Evolutionary conservation across 2,797 vertebrate species (phyloP).

Genomic region (Schizopygopsis pylzovi): DNA sequence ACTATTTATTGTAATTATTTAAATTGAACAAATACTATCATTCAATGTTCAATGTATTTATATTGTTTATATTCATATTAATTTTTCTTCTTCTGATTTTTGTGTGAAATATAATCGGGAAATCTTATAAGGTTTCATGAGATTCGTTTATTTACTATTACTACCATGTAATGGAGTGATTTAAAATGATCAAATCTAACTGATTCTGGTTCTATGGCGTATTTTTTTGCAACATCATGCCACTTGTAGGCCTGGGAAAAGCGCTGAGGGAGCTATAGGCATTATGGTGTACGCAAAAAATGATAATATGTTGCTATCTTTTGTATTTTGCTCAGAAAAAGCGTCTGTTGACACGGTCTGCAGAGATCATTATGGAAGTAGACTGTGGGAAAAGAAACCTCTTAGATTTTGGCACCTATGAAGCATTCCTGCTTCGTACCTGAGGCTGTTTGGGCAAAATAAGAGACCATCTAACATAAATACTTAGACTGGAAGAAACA

Average conservation of each 20-base stretch:
- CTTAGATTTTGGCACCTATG: background rate
- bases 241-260: background rate
- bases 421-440: constrained; percentile 26
- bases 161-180: background rate
- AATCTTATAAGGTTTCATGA: background rate
- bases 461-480: constrained; percentile 6
- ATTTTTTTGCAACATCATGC: background rate
- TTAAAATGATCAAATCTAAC: constrained; percentile 1
- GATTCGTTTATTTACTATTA: background rate
- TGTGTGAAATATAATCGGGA: background rate
- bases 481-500: constrained; percentile 11
- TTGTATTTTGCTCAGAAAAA: constrained; percentile 28
- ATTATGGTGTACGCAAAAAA: constrained; percentile 9
- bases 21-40: background rate
- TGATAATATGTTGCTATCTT: background rate
- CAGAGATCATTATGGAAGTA: background rate
- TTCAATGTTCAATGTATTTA: background rate
- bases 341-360: constrained; percentile 2
- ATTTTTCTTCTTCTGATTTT: background rate
- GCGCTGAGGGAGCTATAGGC: background rate
- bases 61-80: background rate
- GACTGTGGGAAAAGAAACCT: background rate
- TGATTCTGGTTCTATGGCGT: background rate
- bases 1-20: background rate
- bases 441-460: constrained; percentile 19